Base-by-base conservation (phyloP, 2,888 invertebrate genomes). In the Andrena praecox region DNA sequence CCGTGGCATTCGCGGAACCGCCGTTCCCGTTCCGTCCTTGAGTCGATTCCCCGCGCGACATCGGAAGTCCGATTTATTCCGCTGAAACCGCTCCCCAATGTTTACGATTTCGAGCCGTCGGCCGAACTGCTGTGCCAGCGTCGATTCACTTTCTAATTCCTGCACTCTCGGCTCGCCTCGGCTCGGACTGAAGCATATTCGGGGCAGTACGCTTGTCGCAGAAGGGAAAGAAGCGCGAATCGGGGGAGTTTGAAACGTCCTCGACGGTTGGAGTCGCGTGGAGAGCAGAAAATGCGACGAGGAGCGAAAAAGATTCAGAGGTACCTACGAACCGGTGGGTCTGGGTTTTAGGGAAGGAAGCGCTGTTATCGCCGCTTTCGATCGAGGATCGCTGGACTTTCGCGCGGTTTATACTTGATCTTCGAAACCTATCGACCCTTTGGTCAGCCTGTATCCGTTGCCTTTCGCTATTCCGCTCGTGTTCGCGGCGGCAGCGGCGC, bases 1-100 rank as follows among this genome's bases (percentile, higher is more conserved):
- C 69, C 74, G 7, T 52, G 63, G 60, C 60, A 76, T 64, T 63
- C 62, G 59, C 59, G 42, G 52, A 42, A 54, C 54, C n/a, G 59
- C 20, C 33, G 31, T 85, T 76, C 81, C 31, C 71, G 59, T 12
- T 66, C 20, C 52, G 86, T 74, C 87, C 88, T 88, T 88, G 79
- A 74, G 42, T 82, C 73, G 62, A 70, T 77, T 80, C 72, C 62
- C 42, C 29, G 33, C 24, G 62, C 63, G 48, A 78, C 77, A 72
- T 78, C 70, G 73, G 64, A 84, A 74, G 62, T 84, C 64, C 4
- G 62, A 77, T 24, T 67, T 4, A 50, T 60, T 12, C 72, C 77
- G 74, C 56, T 73, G 35, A 33, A 52, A 50, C 52, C 67, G 52
- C 77, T 72, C n/a, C n/a, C 33, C 67, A 64, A n/a, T 81, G 77